Evolutionary conservation across 2,888 invertebrate genomes (phyloP), one percentile per base, ranked within the genome.

Genomic region (Eupithecia insigniata): DNA sequence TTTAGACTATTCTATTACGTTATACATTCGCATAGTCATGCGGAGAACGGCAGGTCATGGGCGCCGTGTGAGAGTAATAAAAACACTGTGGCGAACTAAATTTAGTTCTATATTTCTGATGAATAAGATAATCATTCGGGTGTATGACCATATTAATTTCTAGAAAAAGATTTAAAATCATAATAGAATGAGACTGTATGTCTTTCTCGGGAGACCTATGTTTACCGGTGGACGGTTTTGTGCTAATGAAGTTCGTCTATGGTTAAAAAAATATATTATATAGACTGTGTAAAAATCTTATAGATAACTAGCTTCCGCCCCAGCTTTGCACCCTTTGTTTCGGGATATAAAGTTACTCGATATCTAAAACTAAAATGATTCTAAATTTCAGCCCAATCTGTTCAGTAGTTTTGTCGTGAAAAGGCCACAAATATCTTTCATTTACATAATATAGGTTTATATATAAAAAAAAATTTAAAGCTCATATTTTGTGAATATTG

Each of bases 1-100:
- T 87, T 91, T 91, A 89, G 82, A 84, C 87, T 84, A 88, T 90
- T 87, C 86, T 81, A 84, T 87, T 82, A 85, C 84, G 78, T 90
- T 78, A 78, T 75, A 76, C 73, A 79, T 76, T 79, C 91, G 85
- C 89, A 85, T 84, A 90, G 90, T 91, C 90, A 91, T 87, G 89
- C 84, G 79, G 82, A 78, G 76, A 75, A 80, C 82, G 79, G 80
- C 79, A 83, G 85, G 82, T 81, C 79, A 82, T 82, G 80, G 78
- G 73, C 22, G 22, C 55, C 67, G 68, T n/a, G 46, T 2, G 66
- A 39, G 18, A 77, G 75, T 18, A 30, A 7, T 30, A 36, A 26
- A 55, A 69, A 34, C 71, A 71, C 84, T 81, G 83, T 81, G 67
- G 14, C 14, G 60, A 65, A n/a, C 46, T 5, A 46, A 6, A n/a